Conservation (phyloP, 2,113 vertebrate species). For the Corythornis cristatus region DNA sequence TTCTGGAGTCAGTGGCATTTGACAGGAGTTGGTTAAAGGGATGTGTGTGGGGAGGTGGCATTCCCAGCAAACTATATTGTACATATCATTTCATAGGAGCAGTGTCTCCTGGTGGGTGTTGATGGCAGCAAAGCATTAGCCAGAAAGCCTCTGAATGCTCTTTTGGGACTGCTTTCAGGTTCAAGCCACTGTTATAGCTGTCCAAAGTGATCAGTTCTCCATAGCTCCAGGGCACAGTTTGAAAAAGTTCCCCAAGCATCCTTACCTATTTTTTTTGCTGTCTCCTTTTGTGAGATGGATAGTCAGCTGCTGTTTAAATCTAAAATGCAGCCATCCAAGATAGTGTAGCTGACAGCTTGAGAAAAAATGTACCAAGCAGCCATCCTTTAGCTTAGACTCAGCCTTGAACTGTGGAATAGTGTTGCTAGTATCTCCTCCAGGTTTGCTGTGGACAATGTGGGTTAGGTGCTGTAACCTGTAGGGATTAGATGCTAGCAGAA, state of each 20-base stretch:
- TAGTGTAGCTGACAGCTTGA: background rate
- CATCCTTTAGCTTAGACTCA: background rate
- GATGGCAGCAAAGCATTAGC: background rate
- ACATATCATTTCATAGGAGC: background rate
- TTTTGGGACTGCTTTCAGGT: background rate
- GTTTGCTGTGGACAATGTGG: background rate
- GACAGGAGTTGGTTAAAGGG: background rate
- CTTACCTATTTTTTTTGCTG: background rate
- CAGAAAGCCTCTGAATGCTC: background rate
- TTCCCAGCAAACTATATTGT: background rate
- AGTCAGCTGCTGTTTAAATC: background rate
- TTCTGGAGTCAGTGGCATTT: slow-evolving; percentile 22
- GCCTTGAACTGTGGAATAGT: background rate
- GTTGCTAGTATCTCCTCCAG: background rate
- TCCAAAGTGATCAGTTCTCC: background rate
- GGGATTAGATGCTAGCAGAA: background rate
- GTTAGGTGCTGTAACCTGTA: background rate
- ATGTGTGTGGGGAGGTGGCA: background rate
- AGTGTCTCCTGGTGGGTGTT: background rate
- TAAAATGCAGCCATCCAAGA: background rate
- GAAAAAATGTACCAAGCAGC: background rate
- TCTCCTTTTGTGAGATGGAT: background rate
- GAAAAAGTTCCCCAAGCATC: background rate
- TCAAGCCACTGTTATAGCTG: background rate
- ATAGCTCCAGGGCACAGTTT: background rate